Conservation (phyloP, 2,888 invertebrate genomes). For the Candidula unifasciata region DNA sequence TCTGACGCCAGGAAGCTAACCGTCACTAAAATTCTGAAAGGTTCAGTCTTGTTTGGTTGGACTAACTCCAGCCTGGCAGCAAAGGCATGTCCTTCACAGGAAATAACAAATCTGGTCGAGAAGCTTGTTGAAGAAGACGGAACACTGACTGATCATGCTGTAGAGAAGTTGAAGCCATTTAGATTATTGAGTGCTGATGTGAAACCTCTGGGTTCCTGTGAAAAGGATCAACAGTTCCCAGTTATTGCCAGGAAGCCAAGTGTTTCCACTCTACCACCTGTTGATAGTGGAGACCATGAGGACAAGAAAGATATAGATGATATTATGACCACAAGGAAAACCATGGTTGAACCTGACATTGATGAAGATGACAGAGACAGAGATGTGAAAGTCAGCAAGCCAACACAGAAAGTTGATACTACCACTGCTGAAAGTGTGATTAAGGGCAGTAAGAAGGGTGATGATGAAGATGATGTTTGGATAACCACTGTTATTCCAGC, state of each 20-base stretch:
- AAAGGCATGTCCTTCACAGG: conserved; percentile 85
- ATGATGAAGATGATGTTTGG: conserved; percentile 76
- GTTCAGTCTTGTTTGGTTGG: conserved; percentile 82
- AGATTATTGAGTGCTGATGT: conserved; percentile 59
- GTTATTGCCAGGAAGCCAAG: background rate
- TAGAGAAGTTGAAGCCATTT: conserved; percentile 65
- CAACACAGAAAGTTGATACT: conserved; percentile 42
- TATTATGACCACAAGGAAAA: background rate
- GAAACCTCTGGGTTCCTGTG: conserved; percentile 78
- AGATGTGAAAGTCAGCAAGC: background rate
- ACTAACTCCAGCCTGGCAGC: conserved; percentile 91
- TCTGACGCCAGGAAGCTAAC: conserved; percentile 85
- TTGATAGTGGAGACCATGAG: background rate
- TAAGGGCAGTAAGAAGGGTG: conserved; percentile 50
- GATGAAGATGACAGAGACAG: conserved; percentile 15
- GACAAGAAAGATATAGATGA: conserved; percentile 30
- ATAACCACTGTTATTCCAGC: conserved; percentile 92
- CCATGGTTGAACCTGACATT: background rate
- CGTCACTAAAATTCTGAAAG: conserved; percentile 85
- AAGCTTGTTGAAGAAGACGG: conserved; percentile 77
- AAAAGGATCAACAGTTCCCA: conserved; percentile 63
- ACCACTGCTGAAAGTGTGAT: conserved; percentile 36
- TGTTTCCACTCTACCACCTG: background rate
- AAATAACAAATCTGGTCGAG: conserved; percentile 84
- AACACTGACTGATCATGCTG: conserved; percentile 66